Base-by-base conservation (phyloP, 1,140 invertebrate species). In the Philotrypesis tridentata region DNA sequence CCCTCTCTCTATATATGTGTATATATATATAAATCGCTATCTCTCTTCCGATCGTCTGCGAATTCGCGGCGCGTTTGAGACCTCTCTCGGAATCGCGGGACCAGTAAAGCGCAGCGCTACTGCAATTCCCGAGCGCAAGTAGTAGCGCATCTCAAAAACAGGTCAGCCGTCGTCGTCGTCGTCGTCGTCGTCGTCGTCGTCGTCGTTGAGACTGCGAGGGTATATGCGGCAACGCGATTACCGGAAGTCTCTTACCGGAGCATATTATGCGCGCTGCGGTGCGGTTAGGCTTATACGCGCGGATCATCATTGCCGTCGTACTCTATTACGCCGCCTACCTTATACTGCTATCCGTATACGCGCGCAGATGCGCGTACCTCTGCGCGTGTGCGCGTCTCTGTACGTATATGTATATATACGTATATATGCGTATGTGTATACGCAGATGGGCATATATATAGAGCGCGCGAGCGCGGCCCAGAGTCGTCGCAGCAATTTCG, bases 101-200 rank as follows among this genome's bases (percentile, higher is more conserved):
- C 48, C 21, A 55, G 48, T n/a, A n/a, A n/a, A n/a, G n/a, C n/a
- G n/a, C 48, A 6, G 48, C 48, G 48, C 48, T n/a, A n/a, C n/a
- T n/a, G 76, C 48, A 33, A 33, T 71, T 82, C 82, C 70, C 82
- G 79, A 83, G 61, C 70, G 31, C 83, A 85, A 85, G 84, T 83
- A 86, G 84, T 84, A 86, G 79, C 80, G 74, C 70, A 43, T 23
- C 61, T 72, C 60, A 83, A 83, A 85, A 86, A 82, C 79, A 83
- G 80, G 83, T 85, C 84, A 85, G 81, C 29, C 81, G 79, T 68
- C 21, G 21, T 55, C 48, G 17, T 48, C 43, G 12, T 17, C 23
- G 70, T 12, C 14, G 43, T 21, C 2, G 14, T n/a, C 21, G 48
- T 55, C 21, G 25, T 40, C n/a, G 68, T 21, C 5, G 37, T 40